Base-by-base conservation (phyloP, 2,888 invertebrate species). In the Miltochrista miniata region DNA sequence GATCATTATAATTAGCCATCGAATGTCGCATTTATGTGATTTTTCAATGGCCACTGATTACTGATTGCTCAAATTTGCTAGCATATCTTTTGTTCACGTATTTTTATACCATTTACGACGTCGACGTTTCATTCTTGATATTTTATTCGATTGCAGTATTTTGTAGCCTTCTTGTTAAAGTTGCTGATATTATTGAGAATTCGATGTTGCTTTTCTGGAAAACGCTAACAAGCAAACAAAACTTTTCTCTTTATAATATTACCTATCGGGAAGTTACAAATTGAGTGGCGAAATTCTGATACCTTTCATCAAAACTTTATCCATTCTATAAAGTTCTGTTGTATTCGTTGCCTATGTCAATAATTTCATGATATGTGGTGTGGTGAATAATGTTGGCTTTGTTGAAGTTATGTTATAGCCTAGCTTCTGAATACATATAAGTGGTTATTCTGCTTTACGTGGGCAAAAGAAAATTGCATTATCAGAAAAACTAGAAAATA, bases 161-260 rank as follows among this genome's bases (percentile, higher is more conserved):
- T 11, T 45, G 31, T 31, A 14, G 30, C 12, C n/a, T 31, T 12
- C 30, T 45, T 12, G 18, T 45, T 14, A 40, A 46, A 33, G 13
- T 34, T 39, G 18, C 13, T 34, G 13, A 46, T 46, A 40, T 48
- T 24, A 9, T 36, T 41, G 15, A 41, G 15, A 14, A 12, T 41
- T 15, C 34, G 41, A 41, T 48, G 41, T 48, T 34, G 15, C 30
- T 10, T 37, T 43, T 11, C 18, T 14, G 18, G 37, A 31, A 31
- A 48, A 7, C 36, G 11, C 14, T 42, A 48, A 48, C 48, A 43
- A 48, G 42, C 48, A 42, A 43, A 18, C 35, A 36, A 48, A 48
- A 47, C 12, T 41, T 36, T 36, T 48, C 30, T 42, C 35, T 41
- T 36, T 41, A 42, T 36, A 35, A 36, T 42, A 41, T 36, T 24